phyloP scores from a whole-genome alignment of 2,113 vertebrate genomes.

The Syngnathus scovelli region DNA sequence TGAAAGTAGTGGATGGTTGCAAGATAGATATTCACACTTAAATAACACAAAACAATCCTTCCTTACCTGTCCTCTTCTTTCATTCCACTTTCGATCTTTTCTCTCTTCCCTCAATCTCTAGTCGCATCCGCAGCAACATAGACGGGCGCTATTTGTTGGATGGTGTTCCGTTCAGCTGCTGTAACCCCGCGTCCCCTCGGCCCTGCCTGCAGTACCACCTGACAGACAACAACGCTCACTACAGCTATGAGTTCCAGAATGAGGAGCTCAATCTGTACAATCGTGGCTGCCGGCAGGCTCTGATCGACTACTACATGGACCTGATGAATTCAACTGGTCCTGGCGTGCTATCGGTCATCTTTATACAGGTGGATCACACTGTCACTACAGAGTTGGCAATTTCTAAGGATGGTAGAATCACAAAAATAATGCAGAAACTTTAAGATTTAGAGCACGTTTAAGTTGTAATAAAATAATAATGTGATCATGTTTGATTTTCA shows the following conservation, averaged over 20 bases:
- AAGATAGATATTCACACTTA: neutral
- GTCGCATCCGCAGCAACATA: conserved; percentile 78
- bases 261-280: conserved; percentile 76
- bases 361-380: conserved; percentile 66
- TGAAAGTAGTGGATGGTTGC: neutral
- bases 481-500: neutral
- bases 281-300: conserved; percentile 72
- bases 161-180: conserved; percentile 79
- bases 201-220: conserved; percentile 75
- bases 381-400: neutral
- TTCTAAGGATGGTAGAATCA: neutral
- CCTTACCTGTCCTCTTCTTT: neutral
- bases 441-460: neutral
- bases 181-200: conserved; percentile 74
- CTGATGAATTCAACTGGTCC: conserved; percentile 76
- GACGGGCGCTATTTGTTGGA: conserved; percentile 76
- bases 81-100: neutral
- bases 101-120: conserved; percentile 30
- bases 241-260: conserved; percentile 72
- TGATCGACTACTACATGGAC: conserved; percentile 74
- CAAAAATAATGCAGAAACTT: neutral
- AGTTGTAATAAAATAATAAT: neutral
- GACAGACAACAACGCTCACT: conserved; percentile 74
- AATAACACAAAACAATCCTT: neutral
- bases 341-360: conserved; percentile 66